Base-by-base conservation (phyloP, 2,113 vertebrate genomes). In the Garra rufa region DNA sequence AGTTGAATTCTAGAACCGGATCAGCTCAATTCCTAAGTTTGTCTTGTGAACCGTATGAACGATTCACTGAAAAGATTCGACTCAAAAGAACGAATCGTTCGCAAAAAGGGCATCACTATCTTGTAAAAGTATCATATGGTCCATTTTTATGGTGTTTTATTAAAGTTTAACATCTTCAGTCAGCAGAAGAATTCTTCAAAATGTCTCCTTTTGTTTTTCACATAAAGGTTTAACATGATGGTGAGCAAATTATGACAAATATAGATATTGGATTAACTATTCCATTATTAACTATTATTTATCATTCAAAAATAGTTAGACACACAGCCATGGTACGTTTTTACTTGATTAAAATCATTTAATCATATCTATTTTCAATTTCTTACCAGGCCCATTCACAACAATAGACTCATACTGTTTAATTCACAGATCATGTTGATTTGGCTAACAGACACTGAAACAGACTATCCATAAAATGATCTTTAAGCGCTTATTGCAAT, bases 301-400 rank as follows among this genome's bases (percentile, higher is more conserved):
- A 19, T 6, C 14, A 75, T 55, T 55, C 34, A n/a, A 34, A 41
- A 28, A 10, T 4, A 34, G 15, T 19, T 8, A 41, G 9, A 81
- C 6, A 81, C 69, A 74, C 1, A 80, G 7, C 19, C 8, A 21
- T 19, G 82, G 34, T 34, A 3, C 10, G n/a, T 30, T 61, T 44
- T 73, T 52, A 50, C 41, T 17, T 10, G 10, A 69, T 57, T 81
- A 43, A 76, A 82, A 65, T 82, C 4, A 77, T 76, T 69, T 82
- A 44, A 63, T 73, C 41, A 26, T 9, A n/a, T 9, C 10, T 14
- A 76, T 79, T 43, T 48, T 26, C 9, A 2, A 24, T 14, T 69
- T 57, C 21, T 9, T 34, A 80, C 26, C 41, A 65, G 57, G 50
- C 55, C 30, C 75, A 57, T 55, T 50, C 11, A 10, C 8, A 79